A percentile compares a stretch with the other conserved stretches of the same genome.
Conservation (phyloP, 1,140 invertebrate species). For the Drosophila lowei region DNA sequence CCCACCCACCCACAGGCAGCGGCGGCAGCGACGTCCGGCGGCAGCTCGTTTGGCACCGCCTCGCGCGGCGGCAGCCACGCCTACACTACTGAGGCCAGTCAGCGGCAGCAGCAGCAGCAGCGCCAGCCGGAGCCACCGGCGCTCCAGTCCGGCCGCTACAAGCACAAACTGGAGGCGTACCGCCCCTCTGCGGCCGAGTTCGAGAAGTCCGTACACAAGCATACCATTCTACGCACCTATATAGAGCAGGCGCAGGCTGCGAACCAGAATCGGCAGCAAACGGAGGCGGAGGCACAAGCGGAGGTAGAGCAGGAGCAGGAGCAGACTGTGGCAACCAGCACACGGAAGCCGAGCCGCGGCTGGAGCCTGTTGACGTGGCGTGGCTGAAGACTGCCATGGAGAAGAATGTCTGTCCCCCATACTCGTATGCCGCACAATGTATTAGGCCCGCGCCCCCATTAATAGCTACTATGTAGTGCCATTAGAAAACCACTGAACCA, state of each 20-base stretch:
- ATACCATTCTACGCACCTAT: conserved; percentile 78
- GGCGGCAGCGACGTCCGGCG: conserved; percentile 46
- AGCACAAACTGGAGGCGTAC: conserved; percentile 76
- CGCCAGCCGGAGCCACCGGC: conserved; percentile 28
- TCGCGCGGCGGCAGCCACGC: conserved; percentile 61
- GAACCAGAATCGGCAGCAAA: conserved; percentile 36
- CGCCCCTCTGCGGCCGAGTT: conserved; percentile 72
- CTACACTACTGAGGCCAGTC: conserved; percentile 63
- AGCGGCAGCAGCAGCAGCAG: neutral
- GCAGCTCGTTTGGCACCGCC: conserved; percentile 61
- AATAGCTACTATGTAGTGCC: conserved; percentile 81
- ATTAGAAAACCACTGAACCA: conserved; percentile 42
- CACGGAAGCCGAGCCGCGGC: conserved; percentile 63
- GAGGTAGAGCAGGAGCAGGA: conserved; percentile 25
- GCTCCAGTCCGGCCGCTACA: conserved; percentile 55
- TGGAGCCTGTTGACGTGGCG: conserved; percentile 80
- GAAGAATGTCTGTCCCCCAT: neutral
- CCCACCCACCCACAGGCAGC: conserved; percentile 66
- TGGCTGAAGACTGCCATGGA: conserved; percentile 34
- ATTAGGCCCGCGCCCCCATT: conserved; percentile 73
- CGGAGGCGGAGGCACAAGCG: conserved; percentile 15
- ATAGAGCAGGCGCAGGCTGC: conserved; percentile 51
- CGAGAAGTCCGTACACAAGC: conserved; percentile 77
- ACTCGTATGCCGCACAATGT: conserved; percentile 68
- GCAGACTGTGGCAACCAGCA: conserved; percentile 31